Evolutionary conservation across 1,140 invertebrate species (phyloP).

Genomic region (Cyphomyrmex costatus): DNA sequence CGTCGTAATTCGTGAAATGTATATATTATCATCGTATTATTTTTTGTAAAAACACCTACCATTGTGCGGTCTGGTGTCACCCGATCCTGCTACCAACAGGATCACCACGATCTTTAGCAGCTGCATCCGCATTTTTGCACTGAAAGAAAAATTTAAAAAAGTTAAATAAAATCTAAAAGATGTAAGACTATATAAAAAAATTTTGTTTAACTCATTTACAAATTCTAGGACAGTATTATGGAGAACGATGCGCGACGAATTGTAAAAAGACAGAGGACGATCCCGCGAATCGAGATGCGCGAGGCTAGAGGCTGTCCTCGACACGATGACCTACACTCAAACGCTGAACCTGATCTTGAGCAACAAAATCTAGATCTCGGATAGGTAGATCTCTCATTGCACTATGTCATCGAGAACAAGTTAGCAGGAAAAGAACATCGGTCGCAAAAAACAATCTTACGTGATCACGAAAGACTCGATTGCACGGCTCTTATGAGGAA

Average conservation of each 20-base stretch:
- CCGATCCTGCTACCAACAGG: constrained; percentile 79
- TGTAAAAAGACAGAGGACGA: not conserved
- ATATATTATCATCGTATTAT: not conserved
- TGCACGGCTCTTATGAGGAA: not conserved
- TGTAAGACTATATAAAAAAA: not conserved
- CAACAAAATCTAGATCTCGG: constrained; percentile 49
- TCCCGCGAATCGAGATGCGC: not conserved
- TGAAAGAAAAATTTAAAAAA: constrained; percentile 79
- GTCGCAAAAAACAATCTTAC: constrained; percentile 32
- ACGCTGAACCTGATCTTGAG: constrained; percentile 49
- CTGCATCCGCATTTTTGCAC: constrained; percentile 83
- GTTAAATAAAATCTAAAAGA: not conserved
- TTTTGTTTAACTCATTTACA: not conserved
- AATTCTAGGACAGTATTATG: not conserved
- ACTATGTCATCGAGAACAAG: constrained; percentile 5
- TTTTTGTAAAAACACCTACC: constrained; percentile 77
- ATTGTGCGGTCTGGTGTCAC: constrained; percentile 81
- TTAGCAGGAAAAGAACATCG: constrained; percentile 3
- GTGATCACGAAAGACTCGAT: constrained; percentile 25
- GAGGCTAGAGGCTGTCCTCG: constrained; percentile 51
- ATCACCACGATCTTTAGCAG: constrained; percentile 76
- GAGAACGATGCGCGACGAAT: not conserved
- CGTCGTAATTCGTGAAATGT: not conserved
- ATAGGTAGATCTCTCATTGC: constrained; percentile 13
- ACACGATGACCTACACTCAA: constrained; percentile 55